These are phyloP conservation scores for Muscicapa comitata DNA, from an alignment of 2,797 vertebrate genomes.

Conservation along the genomic window DNA sequence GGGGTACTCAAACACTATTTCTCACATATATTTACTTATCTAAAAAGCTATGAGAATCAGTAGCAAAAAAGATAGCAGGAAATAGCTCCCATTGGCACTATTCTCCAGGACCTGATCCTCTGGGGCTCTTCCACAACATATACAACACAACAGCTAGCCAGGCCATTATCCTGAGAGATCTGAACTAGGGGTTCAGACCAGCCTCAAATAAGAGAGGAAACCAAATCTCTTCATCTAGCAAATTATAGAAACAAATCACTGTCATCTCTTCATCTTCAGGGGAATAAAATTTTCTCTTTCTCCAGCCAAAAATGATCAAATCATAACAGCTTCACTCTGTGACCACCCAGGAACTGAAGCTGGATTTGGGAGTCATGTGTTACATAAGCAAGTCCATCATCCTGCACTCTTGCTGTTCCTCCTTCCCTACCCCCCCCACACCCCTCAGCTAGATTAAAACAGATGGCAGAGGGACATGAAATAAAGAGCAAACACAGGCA, in stretches of 20 bases:
- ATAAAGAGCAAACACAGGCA: conserved; percentile 14
- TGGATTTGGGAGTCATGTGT: background rate
- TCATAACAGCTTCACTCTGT: background rate
- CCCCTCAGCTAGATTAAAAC: background rate
- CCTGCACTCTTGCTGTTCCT: background rate
- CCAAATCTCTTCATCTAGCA: background rate
- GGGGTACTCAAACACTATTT: background rate
- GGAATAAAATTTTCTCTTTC: background rate
- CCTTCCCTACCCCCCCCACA: background rate
- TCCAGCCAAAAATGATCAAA: background rate
- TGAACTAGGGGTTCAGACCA: background rate
- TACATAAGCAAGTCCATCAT: background rate
- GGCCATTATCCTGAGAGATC: background rate
- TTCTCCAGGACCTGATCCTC: background rate
- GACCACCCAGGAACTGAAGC: background rate
- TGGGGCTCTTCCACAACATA: background rate
- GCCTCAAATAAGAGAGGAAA: background rate
- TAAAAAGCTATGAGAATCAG: background rate
- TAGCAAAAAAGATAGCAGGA: background rate
- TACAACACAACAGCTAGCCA: background rate
- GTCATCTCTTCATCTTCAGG: background rate
- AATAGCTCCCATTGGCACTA: background rate
- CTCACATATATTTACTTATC: background rate
- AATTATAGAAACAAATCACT: background rate
- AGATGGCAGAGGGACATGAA: conserved; percentile 35